A percentile compares a stretch with the other conserved stretches of the same genome.
Conservation (phyloP, 2,113 vertebrate species). For the Leucoraja erinaceus region DNA sequence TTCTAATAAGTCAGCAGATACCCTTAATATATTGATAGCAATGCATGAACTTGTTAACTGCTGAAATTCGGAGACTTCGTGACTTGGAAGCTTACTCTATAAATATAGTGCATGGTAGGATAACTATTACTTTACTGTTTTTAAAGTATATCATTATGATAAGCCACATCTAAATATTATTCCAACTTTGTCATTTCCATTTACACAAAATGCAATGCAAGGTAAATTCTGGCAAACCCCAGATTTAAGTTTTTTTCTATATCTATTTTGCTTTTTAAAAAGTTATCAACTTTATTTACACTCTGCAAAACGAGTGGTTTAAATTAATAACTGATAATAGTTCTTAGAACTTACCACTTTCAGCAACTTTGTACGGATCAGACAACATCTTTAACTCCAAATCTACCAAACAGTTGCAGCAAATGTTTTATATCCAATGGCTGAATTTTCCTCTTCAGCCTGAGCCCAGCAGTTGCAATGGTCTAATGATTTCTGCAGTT, state of each 20-base stretch:
- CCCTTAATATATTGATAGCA: background rate
- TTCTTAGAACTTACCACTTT: slow-evolving; percentile 1
- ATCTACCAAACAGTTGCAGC: background rate
- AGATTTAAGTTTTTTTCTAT: background rate
- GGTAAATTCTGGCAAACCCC: background rate
- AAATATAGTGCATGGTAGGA: background rate
- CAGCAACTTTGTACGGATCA: background rate
- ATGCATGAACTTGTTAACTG: background rate
- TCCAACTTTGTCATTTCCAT: background rate
- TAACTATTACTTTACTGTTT: background rate
- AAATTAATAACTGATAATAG: background rate
- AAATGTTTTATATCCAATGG: background rate
- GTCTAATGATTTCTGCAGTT: background rate
- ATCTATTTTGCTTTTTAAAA: background rate
- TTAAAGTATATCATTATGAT: background rate
- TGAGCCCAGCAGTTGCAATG: background rate
- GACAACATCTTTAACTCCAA: slow-evolving; percentile 7
- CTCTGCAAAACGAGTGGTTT: background rate
- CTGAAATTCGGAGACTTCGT: no score
- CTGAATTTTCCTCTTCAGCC: background rate
- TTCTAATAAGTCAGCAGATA: background rate
- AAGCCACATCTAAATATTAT: background rate
- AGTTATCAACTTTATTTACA: background rate
- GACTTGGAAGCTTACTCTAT: background rate
- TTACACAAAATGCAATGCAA: background rate